phyloP scores from a whole-genome alignment of 2,797 vertebrate genomes.

The Cichlasoma orientale region DNA sequence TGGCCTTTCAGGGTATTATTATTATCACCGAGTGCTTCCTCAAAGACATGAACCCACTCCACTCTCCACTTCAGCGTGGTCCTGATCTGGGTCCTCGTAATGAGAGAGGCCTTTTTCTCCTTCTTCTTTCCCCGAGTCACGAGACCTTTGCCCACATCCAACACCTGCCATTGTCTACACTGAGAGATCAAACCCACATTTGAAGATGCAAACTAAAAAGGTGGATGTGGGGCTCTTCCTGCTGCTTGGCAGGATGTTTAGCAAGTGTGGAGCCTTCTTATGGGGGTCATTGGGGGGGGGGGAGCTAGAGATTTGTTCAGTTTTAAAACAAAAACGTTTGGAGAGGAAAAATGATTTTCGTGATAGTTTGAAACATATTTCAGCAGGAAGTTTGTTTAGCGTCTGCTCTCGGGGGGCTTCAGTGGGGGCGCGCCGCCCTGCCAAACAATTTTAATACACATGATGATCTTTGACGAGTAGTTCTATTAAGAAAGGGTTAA shows the following conservation, averaged over 20 bases:
- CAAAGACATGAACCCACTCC: conserved; percentile 77
- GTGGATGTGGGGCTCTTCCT: conserved; percentile 49
- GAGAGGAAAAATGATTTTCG: conserved; percentile 11
- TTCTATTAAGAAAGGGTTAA: background rate
- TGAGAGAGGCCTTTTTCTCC: conserved; percentile 59
- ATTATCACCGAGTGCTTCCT: conserved; percentile 93
- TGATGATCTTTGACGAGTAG: background rate
- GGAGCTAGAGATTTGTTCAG: conserved; percentile 34
- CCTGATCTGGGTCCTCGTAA: conserved; percentile 73
- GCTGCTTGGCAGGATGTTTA: conserved; percentile 70
- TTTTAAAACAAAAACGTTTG: conserved; percentile 53
- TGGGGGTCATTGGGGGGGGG: conserved; percentile 19
- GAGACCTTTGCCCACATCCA: conserved; percentile 67
- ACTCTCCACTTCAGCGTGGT: conserved; percentile 71
- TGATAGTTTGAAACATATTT: background rate
- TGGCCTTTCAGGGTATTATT: conserved; percentile 89
- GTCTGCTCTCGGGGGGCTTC: background rate
- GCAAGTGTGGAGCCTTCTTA: conserved; percentile 48
- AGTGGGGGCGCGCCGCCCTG: background rate
- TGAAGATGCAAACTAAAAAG: conserved; percentile 55
- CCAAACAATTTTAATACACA: background rate
- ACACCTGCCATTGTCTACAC: conserved; percentile 79
- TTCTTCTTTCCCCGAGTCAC: conserved; percentile 34
- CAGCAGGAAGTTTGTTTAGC: background rate
- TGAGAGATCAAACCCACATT: conserved; percentile 59